phyloP scores from a whole-genome alignment of 2,797 vertebrate species.

The Pangasius djambal region DNA sequence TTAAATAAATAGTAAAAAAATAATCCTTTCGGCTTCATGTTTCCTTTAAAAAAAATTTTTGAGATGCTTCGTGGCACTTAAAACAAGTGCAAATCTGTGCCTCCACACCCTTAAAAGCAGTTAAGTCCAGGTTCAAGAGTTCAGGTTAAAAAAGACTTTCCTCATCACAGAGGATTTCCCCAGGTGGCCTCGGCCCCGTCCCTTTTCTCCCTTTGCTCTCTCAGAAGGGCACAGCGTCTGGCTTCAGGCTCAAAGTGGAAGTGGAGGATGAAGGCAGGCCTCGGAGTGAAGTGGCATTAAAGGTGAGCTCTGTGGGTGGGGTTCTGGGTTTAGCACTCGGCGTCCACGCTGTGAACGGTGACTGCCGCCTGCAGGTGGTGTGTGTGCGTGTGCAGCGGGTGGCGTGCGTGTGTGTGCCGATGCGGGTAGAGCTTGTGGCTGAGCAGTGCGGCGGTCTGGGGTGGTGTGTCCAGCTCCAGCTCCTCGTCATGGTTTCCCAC shows the following conservation, averaged over 20 bases:
- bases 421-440: conserved; percentile 97
- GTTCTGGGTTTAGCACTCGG: conserved; percentile 83
- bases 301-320: conserved; percentile 29
- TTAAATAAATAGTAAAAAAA: conserved; percentile 99
- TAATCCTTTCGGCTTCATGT: conserved; percentile 83
- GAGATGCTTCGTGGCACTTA: conserved; percentile 74
- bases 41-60: conserved; percentile 71
- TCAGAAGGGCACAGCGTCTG: conserved; percentile 28
- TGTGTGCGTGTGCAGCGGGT: conserved; percentile 83
- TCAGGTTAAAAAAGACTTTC: conserved; percentile 30
- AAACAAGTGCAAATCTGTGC: conserved; percentile 54
- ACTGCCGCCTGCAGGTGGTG: conserved; percentile 94
- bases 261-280: conserved; percentile 42
- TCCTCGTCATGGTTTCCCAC: conserved; percentile 96
- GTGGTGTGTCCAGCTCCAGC: conserved; percentile 92
- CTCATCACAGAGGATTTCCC: conserved; percentile 21
- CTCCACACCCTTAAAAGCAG: conserved; percentile 6
- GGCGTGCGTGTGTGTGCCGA: conserved; percentile 82
- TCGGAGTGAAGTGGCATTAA: conserved; percentile 36
- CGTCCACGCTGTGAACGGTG: conserved; percentile 95
- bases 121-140: not conserved
- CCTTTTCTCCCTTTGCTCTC: conserved; percentile 15
- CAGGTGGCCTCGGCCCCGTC: conserved; percentile 14
- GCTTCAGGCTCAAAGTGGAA: conserved; percentile 39
- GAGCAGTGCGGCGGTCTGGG: conserved; percentile 92